These are phyloP conservation scores for Cremastobaeus sp. DNA, from an alignment of 2,888 invertebrate genomes.

Conservation along the genomic window DNA sequence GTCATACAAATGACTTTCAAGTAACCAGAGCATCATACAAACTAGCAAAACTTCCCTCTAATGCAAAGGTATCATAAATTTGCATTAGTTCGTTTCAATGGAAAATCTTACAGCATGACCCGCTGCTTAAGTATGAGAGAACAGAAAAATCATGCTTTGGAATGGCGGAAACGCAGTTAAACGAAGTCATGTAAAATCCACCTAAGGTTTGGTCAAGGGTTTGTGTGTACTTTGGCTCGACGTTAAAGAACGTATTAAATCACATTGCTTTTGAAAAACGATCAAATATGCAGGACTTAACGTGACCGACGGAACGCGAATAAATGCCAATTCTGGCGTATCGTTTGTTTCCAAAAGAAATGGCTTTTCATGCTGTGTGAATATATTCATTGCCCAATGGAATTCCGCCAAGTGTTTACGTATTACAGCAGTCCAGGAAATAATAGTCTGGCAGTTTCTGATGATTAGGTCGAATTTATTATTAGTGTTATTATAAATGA, in stretches of 20 bases:
- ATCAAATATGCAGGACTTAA: conserved; percentile 49
- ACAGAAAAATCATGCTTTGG: not conserved
- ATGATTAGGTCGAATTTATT: conserved; percentile 37
- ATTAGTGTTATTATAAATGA: conserved; percentile 39
- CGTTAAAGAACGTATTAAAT: conserved; percentile 41
- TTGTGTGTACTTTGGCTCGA: conserved; percentile 22
- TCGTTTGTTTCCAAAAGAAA: conserved; percentile 47
- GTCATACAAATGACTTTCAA: too few species aligned
- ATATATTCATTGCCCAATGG: conserved; percentile 36
- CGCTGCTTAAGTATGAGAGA: not conserved
- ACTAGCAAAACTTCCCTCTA: too few species aligned
- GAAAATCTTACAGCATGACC: conserved; percentile 33
- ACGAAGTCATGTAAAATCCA: conserved; percentile 31
- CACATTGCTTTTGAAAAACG: conserved; percentile 49
- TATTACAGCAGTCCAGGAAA: conserved; percentile 13
- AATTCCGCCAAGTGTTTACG: conserved; percentile 38
- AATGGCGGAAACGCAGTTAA: conserved; percentile 14
- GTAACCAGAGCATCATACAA: too few species aligned
- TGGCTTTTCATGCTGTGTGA: conserved; percentile 43
- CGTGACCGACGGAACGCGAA: conserved; percentile 32
- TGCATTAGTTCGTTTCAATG: conserved; percentile 13
- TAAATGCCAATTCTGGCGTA: conserved; percentile 44
- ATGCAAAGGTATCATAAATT: too few species aligned
- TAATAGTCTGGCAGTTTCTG: conserved; percentile 8
- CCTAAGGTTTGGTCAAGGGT: conserved; percentile 41